These are phyloP conservation scores for Dolichallabes microphthalmus DNA, from an alignment of 2,113 vertebrate species.

Conservation along the genomic window DNA sequence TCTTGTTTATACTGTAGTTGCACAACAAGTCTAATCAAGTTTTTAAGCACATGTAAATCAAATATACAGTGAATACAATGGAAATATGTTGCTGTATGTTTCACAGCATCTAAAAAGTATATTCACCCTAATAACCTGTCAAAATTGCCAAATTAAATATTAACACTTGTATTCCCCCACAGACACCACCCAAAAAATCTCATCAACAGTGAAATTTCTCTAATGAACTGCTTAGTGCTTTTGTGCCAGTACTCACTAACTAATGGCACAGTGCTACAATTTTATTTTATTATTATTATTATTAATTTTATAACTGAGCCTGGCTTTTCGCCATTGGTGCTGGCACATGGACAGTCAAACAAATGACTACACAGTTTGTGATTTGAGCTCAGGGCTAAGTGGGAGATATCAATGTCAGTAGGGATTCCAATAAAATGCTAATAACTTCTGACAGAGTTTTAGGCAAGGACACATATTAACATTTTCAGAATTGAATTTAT, in stretches of 20 bases:
- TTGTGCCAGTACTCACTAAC: background rate
- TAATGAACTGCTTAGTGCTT: background rate
- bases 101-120: background rate
- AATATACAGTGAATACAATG: background rate
- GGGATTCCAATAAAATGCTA: conserved; percentile 9
- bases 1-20: background rate
- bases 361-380: conserved; percentile 20
- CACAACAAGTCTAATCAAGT: background rate
- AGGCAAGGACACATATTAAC: background rate
- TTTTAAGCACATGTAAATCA: background rate
- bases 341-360: conserved; percentile 5
- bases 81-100: background rate
- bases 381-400: conserved; percentile 13
- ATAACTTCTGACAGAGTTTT: conserved; percentile 19
- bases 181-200: background rate
- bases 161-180: background rate
- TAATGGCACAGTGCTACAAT: background rate
- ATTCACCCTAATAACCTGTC: background rate
- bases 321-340: background rate
- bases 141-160: background rate
- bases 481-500: conserved; percentile 1
- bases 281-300: background rate
- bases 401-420: conserved; percentile 8
- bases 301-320: background rate
- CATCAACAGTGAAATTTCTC: background rate